Base-by-base conservation (phyloP, 2,113 vertebrate species). In the Chaetodon auriga region DNA sequence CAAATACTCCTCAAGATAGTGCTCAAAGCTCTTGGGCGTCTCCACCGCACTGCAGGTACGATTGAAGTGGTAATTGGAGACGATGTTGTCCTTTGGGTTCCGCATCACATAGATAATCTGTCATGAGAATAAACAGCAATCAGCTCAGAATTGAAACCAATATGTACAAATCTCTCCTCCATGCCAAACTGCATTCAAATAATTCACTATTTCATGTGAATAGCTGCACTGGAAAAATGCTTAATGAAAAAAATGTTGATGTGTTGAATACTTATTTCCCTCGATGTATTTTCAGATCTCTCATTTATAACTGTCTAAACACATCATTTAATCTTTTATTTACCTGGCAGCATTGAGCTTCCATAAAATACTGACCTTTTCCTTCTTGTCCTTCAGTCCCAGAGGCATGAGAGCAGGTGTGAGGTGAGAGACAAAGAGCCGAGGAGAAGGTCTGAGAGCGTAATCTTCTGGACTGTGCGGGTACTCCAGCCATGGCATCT, bases 51-150 rank as follows among this genome's bases (percentile, higher is more conserved):
- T 0, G 0, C 36, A 38, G 35, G 2, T 19, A 2, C 60, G 54
- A 51, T 80, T 87, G 90, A 95, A 96, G 92, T 96, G 91, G 53
- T 90, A 96, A 70, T 88, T 94, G 1, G 96, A 96, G 43, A 93
- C 90, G 10, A 85, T 18, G 23, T 92, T 90, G 86, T 96, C 95
- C 80, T 96, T 96, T 68, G 94, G 95, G 78, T 96, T 96, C 82
- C 96, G 91, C 84, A 87, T 75, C 64, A 96, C 82, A 68, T 96
- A 95, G 51, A 96, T 91, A 7, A 85, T 64, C 79, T 85, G 75
- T 66, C 0, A 41, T 4, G 21, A 46, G 41, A 43, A 43, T 9
- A 43, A 61, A 30, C 30, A 30, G 30, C n/a, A 78, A 43, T 68
- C 35, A 51, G 8, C 19, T 13, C 57, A 7, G 12, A 38, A 9